These are phyloP conservation scores for Drosophila testacea DNA, from an alignment of 2,888 invertebrate species.

Conservation along the genomic window DNA sequence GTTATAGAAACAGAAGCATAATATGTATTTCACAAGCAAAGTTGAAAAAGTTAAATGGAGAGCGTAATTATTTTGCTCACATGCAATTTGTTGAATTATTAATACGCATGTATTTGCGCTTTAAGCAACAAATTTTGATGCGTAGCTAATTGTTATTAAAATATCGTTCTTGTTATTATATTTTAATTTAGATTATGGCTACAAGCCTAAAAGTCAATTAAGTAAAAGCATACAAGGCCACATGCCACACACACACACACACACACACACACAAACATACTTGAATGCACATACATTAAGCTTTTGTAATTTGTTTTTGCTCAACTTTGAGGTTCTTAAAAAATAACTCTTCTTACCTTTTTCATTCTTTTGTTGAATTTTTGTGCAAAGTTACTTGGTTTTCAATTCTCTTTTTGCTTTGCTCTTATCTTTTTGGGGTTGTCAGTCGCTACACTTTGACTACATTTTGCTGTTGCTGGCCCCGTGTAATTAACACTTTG, in stretches of 20 bases:
- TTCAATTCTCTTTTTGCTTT: background rate
- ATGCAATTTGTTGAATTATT: slow-evolving; percentile 30
- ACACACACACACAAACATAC: background rate
- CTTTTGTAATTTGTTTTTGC: slow-evolving; percentile 21
- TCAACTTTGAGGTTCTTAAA: slow-evolving; percentile 16
- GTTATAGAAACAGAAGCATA: background rate
- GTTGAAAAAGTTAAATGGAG: slow-evolving; percentile 11
- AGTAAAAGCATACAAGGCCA: background rate
- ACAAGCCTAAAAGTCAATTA: slow-evolving; percentile 26
- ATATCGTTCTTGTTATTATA: slow-evolving; percentile 23
- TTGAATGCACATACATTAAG: background rate
- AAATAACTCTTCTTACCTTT: slow-evolving; percentile 18
- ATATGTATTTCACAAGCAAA: background rate
- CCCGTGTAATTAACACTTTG: slow-evolving; percentile 73
- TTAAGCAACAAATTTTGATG: slow-evolving; percentile 11
- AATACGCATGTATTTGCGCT: slow-evolving; percentile 3
- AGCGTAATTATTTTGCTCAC: slow-evolving; percentile 11
- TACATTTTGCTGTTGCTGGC: slow-evolving; percentile 32
- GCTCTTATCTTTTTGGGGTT: slow-evolving; percentile 12
- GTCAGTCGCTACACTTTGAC: slow-evolving; percentile 19
- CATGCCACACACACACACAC: background rate
- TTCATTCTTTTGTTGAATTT: slow-evolving; percentile 2
- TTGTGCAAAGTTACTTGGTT: slow-evolving; percentile 5
- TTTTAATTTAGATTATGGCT: slow-evolving; percentile 27
- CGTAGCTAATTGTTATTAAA: slow-evolving; percentile 27